Evolutionary conservation across 2,888 invertebrate genomes (phyloP).

Genomic region (Criorhina ranunculi): DNA sequence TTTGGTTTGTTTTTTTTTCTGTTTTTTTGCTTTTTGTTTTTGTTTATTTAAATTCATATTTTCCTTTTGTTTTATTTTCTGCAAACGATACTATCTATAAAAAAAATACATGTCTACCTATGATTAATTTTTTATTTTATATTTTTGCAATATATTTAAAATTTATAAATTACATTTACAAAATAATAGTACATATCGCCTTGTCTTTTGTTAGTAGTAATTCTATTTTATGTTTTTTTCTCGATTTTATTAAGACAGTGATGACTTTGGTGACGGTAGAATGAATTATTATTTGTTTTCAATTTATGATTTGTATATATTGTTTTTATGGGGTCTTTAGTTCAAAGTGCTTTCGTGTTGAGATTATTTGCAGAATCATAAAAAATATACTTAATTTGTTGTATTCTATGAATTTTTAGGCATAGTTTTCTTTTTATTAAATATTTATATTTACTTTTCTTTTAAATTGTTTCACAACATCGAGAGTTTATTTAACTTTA

Average conservation of each 20-base stretch:
- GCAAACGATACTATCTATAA: constrained; percentile 80
- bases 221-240: constrained; percentile 38
- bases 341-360: constrained; percentile 74
- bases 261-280: constrained; percentile 54
- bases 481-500: constrained; percentile 83
- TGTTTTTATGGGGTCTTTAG: constrained; percentile 41
- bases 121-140: constrained; percentile 46
- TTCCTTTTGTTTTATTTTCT: constrained; percentile 72
- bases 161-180: constrained; percentile 73
- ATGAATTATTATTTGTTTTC: constrained; percentile 45
- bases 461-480: constrained; percentile 83
- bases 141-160: constrained; percentile 57
- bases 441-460: constrained; percentile 61
- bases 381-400: constrained; percentile 68
- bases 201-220: constrained; percentile 48
- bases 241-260: constrained; percentile 44
- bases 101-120: constrained; percentile 80
- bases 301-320: constrained; percentile 37
- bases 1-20: constrained; percentile 72
- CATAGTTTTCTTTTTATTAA: constrained; percentile 50
- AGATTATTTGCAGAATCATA: constrained; percentile 74
- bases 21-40: no score
- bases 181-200: constrained; percentile 70
- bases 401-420: constrained; percentile 68
- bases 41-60: constrained; percentile 77